Conservation (phyloP, 2,113 vertebrate genomes). For the Mystacornis crossleyi region DNA sequence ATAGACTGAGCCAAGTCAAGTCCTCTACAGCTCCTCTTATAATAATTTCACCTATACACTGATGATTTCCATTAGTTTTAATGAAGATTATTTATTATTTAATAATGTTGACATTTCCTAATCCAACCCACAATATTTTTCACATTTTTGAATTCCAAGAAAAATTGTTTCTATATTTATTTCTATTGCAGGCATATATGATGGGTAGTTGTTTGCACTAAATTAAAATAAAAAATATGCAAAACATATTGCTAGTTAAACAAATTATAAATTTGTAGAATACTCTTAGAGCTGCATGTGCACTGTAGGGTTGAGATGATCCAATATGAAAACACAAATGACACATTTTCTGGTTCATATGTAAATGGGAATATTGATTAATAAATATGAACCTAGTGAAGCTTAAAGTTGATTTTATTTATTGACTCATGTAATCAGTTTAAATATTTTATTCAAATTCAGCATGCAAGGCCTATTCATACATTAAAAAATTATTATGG, state of each 20-base stretch:
- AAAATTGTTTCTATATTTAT: background rate
- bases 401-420: background rate
- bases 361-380: background rate
- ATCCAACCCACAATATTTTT: background rate
- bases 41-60: background rate
- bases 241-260: background rate
- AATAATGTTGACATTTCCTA: background rate
- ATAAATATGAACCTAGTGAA: background rate
- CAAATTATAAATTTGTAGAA: background rate
- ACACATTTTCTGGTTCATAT: background rate
- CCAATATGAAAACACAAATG: background rate
- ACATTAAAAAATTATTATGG: background rate
- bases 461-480: background rate
- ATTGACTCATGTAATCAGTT: background rate
- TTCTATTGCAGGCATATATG: background rate
- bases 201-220: background rate
- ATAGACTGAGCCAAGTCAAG: background rate
- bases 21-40: background rate
- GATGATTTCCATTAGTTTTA: background rate
- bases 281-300: background rate
- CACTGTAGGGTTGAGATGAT: background rate
- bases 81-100: background rate
- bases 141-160: background rate
- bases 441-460: background rate
- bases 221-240: background rate